A percentile compares a stretch with the other conserved stretches of the same genome.
Evolutionary conservation across 1,140 invertebrate genomes (phyloP).

Genomic region (Chlorops oryzae): DNA sequence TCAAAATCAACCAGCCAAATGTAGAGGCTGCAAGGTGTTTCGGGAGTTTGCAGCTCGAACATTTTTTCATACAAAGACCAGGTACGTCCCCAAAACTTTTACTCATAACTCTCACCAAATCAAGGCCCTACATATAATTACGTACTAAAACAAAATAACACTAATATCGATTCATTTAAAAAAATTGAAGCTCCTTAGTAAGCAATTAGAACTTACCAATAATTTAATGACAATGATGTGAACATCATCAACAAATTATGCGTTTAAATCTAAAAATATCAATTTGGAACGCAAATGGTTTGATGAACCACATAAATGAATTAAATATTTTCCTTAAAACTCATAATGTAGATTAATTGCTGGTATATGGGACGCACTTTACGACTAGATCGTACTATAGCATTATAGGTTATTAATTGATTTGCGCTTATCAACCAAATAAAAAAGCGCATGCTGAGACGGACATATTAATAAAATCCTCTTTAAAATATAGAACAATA

Average conservation of each 20-base stretch:
- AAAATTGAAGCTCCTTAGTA: neutral
- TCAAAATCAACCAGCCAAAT: no score
- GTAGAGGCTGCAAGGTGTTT: constrained; percentile 1
- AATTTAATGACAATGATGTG: constrained; percentile 1
- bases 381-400: neutral
- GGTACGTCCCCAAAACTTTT: no score
- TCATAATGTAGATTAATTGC: neutral
- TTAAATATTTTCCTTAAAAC: neutral
- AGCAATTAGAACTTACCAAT: constrained; percentile 1
- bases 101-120: no score
- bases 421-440: neutral
- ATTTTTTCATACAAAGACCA: no score
- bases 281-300: constrained; percentile 9
- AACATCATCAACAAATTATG: constrained; percentile 1
- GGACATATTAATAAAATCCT: neutral
- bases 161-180: no score
- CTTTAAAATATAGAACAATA: no score
- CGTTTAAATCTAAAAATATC: constrained; percentile 4
- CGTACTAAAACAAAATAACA: no score
- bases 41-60: neutral
- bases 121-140: no score
- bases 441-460: constrained; percentile 4
- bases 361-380: constrained; percentile 4
- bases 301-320: neutral
- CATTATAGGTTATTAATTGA: constrained; percentile 1